phyloP scores from a whole-genome alignment of 2,888 invertebrate genomes.

The Spodoptera picta region DNA sequence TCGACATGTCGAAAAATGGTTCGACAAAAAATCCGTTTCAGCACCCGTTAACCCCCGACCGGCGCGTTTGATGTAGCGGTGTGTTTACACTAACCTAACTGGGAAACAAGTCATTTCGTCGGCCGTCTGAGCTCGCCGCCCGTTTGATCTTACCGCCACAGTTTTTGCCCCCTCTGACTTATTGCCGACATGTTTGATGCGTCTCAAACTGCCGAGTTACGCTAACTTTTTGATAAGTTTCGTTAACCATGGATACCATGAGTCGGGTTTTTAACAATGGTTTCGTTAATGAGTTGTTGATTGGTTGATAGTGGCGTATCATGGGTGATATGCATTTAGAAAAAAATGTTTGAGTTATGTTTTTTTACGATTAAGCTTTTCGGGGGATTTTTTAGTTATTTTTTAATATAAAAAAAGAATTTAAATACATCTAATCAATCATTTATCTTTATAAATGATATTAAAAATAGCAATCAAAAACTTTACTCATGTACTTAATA shows the following conservation, averaged over 20 bases:
- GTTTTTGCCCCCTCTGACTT: slow-evolving; percentile 77
- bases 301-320: slow-evolving; percentile 40
- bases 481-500: too few species aligned
- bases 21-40: slow-evolving; percentile 34
- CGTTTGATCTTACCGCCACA: slow-evolving; percentile 81
- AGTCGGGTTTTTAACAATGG: slow-evolving; percentile 43
- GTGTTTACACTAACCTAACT: slow-evolving; percentile 87
- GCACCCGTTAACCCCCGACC: slow-evolving; percentile 57
- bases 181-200: slow-evolving; percentile 69
- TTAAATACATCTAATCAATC: too few species aligned
- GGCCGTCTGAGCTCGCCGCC: slow-evolving; percentile 72
- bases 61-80: slow-evolving; percentile 84
- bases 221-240: slow-evolving; percentile 61
- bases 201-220: slow-evolving; percentile 67
- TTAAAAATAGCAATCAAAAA: too few species aligned
- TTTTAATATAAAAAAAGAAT: too few species aligned
- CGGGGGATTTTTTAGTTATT: too few species aligned
- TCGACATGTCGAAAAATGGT: slow-evolving; percentile 37
- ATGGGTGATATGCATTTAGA: slow-evolving; percentile 6
- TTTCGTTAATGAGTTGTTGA: slow-evolving; percentile 52
- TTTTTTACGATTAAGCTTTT: too few species aligned
- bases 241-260: slow-evolving; percentile 65
- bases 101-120: slow-evolving; percentile 86
- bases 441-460: too few species aligned
- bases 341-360: background rate